Evolutionary conservation across 2,888 invertebrate species (phyloP).

Genomic region (Octonoba sinensis): DNA sequence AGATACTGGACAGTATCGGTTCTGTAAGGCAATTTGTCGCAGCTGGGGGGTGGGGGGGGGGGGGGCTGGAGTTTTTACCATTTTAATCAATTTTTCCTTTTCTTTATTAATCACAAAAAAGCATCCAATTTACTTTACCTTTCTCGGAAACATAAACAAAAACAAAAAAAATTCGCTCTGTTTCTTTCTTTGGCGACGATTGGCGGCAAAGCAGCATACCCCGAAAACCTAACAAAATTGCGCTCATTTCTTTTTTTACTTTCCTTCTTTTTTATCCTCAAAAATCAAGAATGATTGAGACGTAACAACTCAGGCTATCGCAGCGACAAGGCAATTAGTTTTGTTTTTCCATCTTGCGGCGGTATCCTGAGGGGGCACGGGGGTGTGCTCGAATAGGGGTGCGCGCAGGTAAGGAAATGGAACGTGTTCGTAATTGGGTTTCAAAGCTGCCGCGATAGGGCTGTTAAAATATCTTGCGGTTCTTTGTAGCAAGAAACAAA

Average conservation of each 20-base stretch:
- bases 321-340: conserved; percentile 59
- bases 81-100: too few relatives aligned
- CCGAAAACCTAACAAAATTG: too few relatives aligned
- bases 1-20: too few relatives aligned
- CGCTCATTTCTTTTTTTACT: conserved; percentile 7
- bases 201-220: neutral
- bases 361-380: neutral
- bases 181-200: neutral
- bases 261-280: conserved; percentile 15
- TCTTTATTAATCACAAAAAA: too few relatives aligned
- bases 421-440: conserved; percentile 57
- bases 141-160: too few relatives aligned
- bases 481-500: too few relatives aligned
- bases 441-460: conserved; percentile 49
- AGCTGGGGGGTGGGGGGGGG: too few relatives aligned
- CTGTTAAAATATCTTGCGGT: conserved; percentile 10
- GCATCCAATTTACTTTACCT: too few relatives aligned
- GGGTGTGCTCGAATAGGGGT: neutral
- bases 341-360: conserved; percentile 6
- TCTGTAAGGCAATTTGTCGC: too few relatives aligned
- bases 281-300: conserved; percentile 57
- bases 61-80: too few relatives aligned
- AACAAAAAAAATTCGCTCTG: too few relatives aligned
- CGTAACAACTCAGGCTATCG: conserved; percentile 49
- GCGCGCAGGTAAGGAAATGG: conserved; percentile 6